A percentile compares a stretch with the other conserved stretches of the same genome.
These are phyloP conservation scores for Pogonocichla stellata DNA, from an alignment of 2,113 vertebrate species.

Conservation along the genomic window DNA sequence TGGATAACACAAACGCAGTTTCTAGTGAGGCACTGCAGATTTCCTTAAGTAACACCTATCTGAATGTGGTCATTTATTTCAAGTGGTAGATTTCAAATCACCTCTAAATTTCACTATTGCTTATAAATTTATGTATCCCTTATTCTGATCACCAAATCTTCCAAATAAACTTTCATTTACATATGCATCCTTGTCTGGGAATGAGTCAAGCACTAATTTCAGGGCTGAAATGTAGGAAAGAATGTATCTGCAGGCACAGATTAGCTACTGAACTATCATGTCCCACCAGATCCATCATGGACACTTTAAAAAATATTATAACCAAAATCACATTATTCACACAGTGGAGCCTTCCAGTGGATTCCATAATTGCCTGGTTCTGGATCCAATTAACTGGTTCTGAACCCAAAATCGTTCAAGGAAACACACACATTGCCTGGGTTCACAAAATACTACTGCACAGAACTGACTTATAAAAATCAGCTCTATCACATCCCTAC, in stretches of 20 bases:
- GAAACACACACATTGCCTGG: not conserved
- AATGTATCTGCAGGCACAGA: not conserved
- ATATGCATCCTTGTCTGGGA: not conserved
- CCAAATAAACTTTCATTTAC: not conserved
- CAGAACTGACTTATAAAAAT: fast-evolving
- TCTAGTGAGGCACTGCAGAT: not conserved
- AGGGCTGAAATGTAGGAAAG: not conserved
- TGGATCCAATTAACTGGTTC: not conserved
- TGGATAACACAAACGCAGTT: not conserved
- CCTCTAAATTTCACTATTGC: not conserved
- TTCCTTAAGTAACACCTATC: not conserved
- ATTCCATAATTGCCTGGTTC: not conserved
- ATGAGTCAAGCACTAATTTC: not conserved
- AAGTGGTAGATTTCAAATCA: not conserved
- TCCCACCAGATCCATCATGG: not conserved
- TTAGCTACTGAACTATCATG: not conserved
- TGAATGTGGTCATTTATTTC: not conserved
- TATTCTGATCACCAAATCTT: not conserved
- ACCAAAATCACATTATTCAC: not conserved
- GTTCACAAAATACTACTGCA: not conserved
- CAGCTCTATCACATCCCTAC: slow-evolving; percentile 71
- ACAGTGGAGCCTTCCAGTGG: not conserved
- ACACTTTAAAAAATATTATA: not conserved
- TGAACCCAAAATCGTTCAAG: not conserved
- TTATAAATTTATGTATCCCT: not conserved